phyloP scores from a whole-genome alignment of 1,140 invertebrate species.

The Atta colombica region DNA sequence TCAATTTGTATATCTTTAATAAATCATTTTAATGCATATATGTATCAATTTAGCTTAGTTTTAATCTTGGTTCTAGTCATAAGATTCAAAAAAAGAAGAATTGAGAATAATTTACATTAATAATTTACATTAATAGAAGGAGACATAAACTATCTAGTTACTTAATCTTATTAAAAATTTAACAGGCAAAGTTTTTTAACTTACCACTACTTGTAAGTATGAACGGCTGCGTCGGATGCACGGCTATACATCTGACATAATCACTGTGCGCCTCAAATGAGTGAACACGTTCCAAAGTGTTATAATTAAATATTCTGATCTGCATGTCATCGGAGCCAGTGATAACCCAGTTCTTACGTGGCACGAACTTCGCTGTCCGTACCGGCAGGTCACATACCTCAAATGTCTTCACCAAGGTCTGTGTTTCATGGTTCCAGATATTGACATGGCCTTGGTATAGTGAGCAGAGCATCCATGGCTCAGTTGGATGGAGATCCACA shows the following conservation, averaged over 20 bases:
- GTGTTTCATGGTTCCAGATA: constrained; percentile 99
- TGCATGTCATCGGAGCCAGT: constrained; percentile 99
- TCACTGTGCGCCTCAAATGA: constrained; percentile 99
- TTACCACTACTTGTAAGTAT: constrained; percentile 98
- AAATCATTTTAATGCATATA: too few relatives aligned
- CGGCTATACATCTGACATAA: constrained; percentile 98
- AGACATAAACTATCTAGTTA: too few relatives aligned
- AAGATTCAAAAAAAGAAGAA: too few relatives aligned
- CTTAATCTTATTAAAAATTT: too few relatives aligned
- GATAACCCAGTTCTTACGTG: constrained; percentile 99
- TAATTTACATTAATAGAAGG: too few relatives aligned
- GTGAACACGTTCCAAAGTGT: constrained; percentile 98
- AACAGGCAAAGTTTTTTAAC: constrained; percentile 73
- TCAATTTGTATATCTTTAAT: too few relatives aligned
- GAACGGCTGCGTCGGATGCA: constrained; percentile 99
- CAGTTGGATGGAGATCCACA: constrained; percentile 98
- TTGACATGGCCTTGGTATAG: constrained; percentile 99
- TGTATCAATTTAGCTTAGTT: too few relatives aligned
- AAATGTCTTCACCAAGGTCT: constrained; percentile 97
- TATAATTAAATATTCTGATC: constrained; percentile 99
- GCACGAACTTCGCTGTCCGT: constrained; percentile 97
- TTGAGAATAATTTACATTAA: too few relatives aligned
- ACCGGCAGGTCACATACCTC: constrained; percentile 99
- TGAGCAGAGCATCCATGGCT: constrained; percentile 99
- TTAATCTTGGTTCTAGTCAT: too few relatives aligned